Percentiles rank a stretch among this genome's conserved stretches.
Conservation (phyloP, 2,113 vertebrate species). For the Rhegmatorhina hoffmannsi region DNA sequence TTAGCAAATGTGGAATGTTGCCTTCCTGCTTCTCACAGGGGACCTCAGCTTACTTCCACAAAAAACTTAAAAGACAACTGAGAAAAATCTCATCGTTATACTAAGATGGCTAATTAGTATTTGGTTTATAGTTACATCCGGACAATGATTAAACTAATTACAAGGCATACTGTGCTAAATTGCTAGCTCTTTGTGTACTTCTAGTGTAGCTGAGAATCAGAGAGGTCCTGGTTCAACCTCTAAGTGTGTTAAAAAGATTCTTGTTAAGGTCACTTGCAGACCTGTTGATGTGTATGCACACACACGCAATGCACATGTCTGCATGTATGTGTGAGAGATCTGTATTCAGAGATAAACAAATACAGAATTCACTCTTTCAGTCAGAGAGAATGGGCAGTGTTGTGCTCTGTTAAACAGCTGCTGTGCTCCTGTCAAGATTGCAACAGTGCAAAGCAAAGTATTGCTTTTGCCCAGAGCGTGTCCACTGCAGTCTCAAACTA, state of each 20-base stretch:
- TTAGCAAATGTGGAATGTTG: slow-evolving; percentile 35
- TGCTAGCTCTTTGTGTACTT: slow-evolving; percentile 64
- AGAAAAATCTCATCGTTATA: slow-evolving; percentile 54
- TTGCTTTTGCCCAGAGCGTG: background rate
- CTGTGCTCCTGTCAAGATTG: background rate
- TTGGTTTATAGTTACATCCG: slow-evolving; percentile 73
- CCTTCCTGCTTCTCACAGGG: slow-evolving; percentile 27
- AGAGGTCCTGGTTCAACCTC: slow-evolving; percentile 58
- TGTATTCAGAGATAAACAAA: background rate
- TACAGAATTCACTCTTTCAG: background rate
- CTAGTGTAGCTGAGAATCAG: slow-evolving; percentile 35
- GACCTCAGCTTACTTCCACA: slow-evolving; percentile 39
- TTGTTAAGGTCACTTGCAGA: slow-evolving; percentile 12
- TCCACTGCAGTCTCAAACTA: background rate
- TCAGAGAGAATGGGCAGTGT: background rate
- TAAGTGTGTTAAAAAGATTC: slow-evolving; percentile 39
- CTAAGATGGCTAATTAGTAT: slow-evolving; percentile 70
- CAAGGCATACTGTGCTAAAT: slow-evolving; percentile 69
- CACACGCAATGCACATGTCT: rapidly evolving
- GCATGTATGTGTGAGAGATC: background rate
- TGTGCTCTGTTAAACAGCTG: background rate
- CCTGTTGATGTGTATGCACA: background rate
- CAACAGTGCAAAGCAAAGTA: background rate
- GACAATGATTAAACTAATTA: slow-evolving; percentile 77
- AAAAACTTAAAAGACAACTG: slow-evolving; percentile 60